Percentiles rank a stretch among this genome's conserved stretches.
These are phyloP conservation scores for Myotis yumanensis DNA, from an alignment of 2,113 vertebrate species.

Conservation along the genomic window DNA sequence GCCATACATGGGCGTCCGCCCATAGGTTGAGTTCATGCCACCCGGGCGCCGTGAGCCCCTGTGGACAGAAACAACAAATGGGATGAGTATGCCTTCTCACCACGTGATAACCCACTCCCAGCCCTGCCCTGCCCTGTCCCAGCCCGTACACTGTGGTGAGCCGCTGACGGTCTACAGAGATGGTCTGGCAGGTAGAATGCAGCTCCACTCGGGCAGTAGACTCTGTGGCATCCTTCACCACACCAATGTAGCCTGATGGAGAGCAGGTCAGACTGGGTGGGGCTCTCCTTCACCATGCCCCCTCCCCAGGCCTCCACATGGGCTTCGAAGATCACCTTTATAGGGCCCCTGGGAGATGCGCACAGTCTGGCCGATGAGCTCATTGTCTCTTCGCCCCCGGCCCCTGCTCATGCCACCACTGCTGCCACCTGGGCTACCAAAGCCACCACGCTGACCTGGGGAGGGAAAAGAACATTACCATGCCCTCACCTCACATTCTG, in stretches of 20 bases:
- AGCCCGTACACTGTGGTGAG: slow-evolving; percentile 90
- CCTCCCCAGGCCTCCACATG: neutral
- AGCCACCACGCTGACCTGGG: slow-evolving; percentile 87
- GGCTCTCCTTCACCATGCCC: neutral
- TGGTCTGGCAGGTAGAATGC: slow-evolving; percentile 97
- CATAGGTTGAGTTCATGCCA: slow-evolving; percentile 90
- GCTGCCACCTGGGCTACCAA: slow-evolving; percentile 73
- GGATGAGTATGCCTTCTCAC: neutral
- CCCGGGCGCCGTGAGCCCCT: slow-evolving; percentile 90
- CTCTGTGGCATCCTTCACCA: slow-evolving; percentile 96
- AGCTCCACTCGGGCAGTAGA: slow-evolving; percentile 94
- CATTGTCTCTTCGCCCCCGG: slow-evolving; percentile 92
- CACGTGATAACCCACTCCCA: neutral
- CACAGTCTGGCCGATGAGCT: slow-evolving; percentile 96
- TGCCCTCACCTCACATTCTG: neutral
- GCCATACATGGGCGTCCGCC: slow-evolving; percentile 93
- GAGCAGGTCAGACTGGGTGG: neutral
- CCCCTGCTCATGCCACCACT: slow-evolving; percentile 91
- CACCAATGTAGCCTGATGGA: slow-evolving; percentile 91
- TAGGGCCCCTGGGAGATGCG: slow-evolving; percentile 96
- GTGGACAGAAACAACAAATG: neutral
- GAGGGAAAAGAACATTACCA: neutral
- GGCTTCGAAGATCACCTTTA: slow-evolving; percentile 86
- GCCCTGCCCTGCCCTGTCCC: neutral
- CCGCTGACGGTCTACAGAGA: slow-evolving; percentile 95